Base-by-base conservation (phyloP, 2,113 vertebrate species). In the Sylvietta virens region DNA sequence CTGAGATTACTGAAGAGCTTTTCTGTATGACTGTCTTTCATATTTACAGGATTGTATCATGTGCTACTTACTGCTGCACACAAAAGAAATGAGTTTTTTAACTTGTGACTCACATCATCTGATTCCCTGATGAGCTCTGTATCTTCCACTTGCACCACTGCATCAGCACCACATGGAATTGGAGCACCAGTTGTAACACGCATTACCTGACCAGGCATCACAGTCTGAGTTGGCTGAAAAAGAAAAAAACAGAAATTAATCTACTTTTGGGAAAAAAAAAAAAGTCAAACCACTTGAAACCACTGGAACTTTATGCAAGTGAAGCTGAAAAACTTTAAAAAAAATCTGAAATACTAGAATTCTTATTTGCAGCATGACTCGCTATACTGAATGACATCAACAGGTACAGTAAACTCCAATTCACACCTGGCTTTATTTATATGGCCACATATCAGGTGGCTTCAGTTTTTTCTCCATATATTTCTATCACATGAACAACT, bases 201-300 rank as follows among this genome's bases (percentile, higher is more conserved):
- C 99, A 99, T 99, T 96, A 99, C 99, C 98, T 99, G 99, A 82
- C 99, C 99, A 45, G 99, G 99, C 99, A 99, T 99, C 97, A 99
- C 99, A 78, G 99, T 99, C 97, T 99, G 99, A 95, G 99, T 99
- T 44, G 99, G 99, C 99, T 99, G 96, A 73, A 97, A 82, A 97
- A 90, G 47, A 81, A 58, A 37, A 79, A 6, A 7, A 0, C 10
- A 48, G 45, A 66, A 62, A 57, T 54, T 30, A 48, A 74, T 57
- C 58, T 62, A 31, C 28, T 94, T 90, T 50, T 60, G 45, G n/a
- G 30, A 81, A 88, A 33, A 81, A 88, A 44, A 74, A 58, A 48
- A 4, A 14, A 9, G 20, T 87, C 47, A 76, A 66, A 72, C 20
- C 9, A 42, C 57, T 71, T 76, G 23, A 76, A 66, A 72, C 20